Evolutionary conservation across 2,888 invertebrate genomes (phyloP).

Genomic region (Nysson spinosus): DNA sequence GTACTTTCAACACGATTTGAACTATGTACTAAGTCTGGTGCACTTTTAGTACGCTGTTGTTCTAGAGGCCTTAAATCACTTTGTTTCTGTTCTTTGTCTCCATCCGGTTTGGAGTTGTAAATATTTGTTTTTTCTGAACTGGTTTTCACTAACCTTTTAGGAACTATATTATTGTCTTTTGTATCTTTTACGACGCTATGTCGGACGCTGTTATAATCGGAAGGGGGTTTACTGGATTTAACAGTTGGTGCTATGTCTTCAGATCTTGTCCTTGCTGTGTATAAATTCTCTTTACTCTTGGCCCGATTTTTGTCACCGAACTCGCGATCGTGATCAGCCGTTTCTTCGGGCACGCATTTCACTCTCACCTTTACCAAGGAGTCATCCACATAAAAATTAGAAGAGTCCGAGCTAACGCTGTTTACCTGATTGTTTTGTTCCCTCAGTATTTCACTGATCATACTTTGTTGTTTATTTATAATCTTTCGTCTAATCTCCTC

Average conservation of each 20-base stretch:
- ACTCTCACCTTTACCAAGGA: constrained; percentile 65
- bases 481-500: constrained; percentile 68
- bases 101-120: no score
- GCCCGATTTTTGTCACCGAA: background rate
- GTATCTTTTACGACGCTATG: no score
- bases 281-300: constrained; percentile 8
- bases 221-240: constrained; percentile 2
- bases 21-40: constrained; percentile 22
- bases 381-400: constrained; percentile 39
- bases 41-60: constrained; percentile 22
- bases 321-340: constrained; percentile 38
- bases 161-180: no score
- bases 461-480: constrained; percentile 56
- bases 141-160: no score
- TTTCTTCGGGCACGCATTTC: constrained; percentile 44
- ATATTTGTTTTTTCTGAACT: no score
- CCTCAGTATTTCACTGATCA: constrained; percentile 55
- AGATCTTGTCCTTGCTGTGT: background rate
- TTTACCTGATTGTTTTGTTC: constrained; percentile 29
- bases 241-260: background rate
- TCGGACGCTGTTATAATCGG: constrained; percentile 4
- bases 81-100: constrained; percentile 7
- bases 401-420: constrained; percentile 23
- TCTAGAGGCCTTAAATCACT: background rate
- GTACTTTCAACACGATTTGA: constrained; percentile 12